Base-by-base conservation (phyloP, 2,113 vertebrate species). In the Myodes glareolus region DNA sequence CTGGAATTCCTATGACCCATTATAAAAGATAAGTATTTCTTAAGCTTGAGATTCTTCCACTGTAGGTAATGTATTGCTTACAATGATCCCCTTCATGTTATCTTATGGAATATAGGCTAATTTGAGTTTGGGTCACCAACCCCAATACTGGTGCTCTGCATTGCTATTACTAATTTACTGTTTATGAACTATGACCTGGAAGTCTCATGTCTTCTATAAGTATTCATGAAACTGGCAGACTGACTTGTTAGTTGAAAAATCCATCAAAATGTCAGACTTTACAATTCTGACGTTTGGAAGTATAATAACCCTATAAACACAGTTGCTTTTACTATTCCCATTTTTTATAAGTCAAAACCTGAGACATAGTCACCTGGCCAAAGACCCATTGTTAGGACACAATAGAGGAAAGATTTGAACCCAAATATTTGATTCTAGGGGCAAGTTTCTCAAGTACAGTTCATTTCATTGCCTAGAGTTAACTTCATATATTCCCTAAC, bases 21-120 rank as follows among this genome's bases (percentile, higher is more conserved):
- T 68, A 70, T 63, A 68, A 95, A 92, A 90, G 29, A 90, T 86
- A 58, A 58, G 5, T 90, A 75, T 86, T 90, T 90, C 13, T 17
- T 88, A 50, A 90, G 27, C 36, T 67, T 90, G 78, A 9, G 10
- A 65, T 73, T 91, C n/a, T 91, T 92, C 33, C 68, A 25, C 52
- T 94, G n/a, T 39, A 84, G 50, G 1, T 23, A 73, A 47, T 29
- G 16, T 33, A 47, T 42, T 81, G 42, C 67, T 3, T 39, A 65
- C 13, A 58, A 33, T 82, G 73, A 75, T 55, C 42, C 17, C 76
- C 45, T 96, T 63, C 72, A 52, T 77, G 67, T 82, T 92, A 42
- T 90, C 9, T 7, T 88, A 31, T 94, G 81, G 31, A 87, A 77
- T 2, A 87, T 58, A 58, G 55, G 55, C 55, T 58, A 6, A 21